Evolutionary conservation across 1,140 invertebrate genomes (phyloP).

Genomic region (Lasaia peninsularis): DNA sequence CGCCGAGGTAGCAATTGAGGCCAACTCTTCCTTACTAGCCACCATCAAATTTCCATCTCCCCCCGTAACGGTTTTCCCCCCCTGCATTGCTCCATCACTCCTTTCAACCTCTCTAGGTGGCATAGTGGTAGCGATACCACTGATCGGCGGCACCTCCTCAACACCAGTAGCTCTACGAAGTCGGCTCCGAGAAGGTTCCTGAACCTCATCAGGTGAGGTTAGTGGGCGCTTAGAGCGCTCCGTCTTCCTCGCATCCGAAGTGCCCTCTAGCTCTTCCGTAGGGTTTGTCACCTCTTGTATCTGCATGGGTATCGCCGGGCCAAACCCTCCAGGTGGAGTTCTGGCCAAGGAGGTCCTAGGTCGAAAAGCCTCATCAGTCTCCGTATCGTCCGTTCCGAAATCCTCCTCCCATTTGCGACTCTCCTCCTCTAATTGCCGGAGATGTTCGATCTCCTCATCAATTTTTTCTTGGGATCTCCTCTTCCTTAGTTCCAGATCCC

Average conservation of each 20-base stretch:
- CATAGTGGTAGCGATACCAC: not conserved
- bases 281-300: not conserved
- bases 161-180: not conserved
- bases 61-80: too few relatives aligned
- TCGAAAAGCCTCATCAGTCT: not conserved
- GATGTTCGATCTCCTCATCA: too few relatives aligned
- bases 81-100: too few relatives aligned
- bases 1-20: not conserved
- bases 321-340: not conserved
- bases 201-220: not conserved
- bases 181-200: not conserved
- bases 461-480: too few relatives aligned
- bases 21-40: not conserved
- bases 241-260: not conserved
- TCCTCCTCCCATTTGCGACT: too few relatives aligned
- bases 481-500: too few relatives aligned
- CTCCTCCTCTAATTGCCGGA: too few relatives aligned
- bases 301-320: not conserved
- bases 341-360: not conserved
- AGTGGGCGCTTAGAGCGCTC: not conserved
- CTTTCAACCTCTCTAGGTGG: not conserved
- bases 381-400: too few relatives aligned
- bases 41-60: not conserved
- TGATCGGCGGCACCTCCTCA: not conserved
- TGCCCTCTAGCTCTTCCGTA: too few relatives aligned